Percentiles rank a stretch among this genome's conserved stretches.
phyloP scores from a whole-genome alignment of 2,888 invertebrate species.

The Nebria salina region DNA sequence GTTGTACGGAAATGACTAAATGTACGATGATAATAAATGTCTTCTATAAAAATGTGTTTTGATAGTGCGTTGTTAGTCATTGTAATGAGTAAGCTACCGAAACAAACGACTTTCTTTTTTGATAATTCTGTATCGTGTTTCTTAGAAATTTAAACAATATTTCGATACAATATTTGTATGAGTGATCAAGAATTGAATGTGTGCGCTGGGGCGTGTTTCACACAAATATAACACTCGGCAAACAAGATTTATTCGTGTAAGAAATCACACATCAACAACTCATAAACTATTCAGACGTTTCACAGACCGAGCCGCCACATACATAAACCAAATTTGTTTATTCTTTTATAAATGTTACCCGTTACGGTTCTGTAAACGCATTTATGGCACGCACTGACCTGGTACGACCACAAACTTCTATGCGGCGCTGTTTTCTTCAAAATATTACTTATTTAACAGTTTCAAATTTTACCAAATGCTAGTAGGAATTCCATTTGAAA shows the following conservation, averaged over 20 bases:
- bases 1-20: not conserved
- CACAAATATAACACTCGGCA: too few relatives aligned
- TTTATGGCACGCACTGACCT: slow-evolving; percentile 39
- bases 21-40: not conserved
- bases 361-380: slow-evolving; percentile 45
- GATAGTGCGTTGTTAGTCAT: not conserved
- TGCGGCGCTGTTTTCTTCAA: slow-evolving; percentile 19
- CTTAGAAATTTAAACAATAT: too few relatives aligned
- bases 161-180: too few relatives aligned
- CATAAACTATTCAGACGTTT: too few relatives aligned
- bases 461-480: slow-evolving; percentile 26
- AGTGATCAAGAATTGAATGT: too few relatives aligned
- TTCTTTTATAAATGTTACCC: slow-evolving; percentile 33
- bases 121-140: too few relatives aligned
- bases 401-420: slow-evolving; percentile 31
- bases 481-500: not conserved
- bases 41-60: not conserved
- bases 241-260: too few relatives aligned
- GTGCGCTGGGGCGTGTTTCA: too few relatives aligned
- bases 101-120: too few relatives aligned
- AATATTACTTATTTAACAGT: slow-evolving; percentile 45
- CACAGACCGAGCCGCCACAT: too few relatives aligned
- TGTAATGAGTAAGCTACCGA: not conserved
- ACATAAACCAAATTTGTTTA: slow-evolving; percentile 42
- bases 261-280: too few relatives aligned